Conservation (phyloP, 1,140 invertebrate species). For the Apis dorsata region DNA sequence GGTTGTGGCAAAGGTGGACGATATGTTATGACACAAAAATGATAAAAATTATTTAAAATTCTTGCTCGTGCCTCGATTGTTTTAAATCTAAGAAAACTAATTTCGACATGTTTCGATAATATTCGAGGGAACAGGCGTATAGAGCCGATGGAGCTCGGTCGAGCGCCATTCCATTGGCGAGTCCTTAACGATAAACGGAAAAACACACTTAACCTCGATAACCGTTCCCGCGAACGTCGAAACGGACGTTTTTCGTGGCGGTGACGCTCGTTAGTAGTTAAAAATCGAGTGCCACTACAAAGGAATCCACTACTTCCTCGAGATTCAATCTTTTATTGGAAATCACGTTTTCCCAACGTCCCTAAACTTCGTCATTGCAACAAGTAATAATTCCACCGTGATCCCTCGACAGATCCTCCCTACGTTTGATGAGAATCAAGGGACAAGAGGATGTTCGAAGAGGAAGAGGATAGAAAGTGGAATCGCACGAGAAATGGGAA, state of each 20-base stretch:
- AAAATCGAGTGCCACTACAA: not conserved
- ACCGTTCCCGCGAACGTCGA: not conserved
- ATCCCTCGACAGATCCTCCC: not conserved
- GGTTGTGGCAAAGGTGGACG: no score
- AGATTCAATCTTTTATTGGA: not conserved
- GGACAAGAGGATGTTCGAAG: not conserved
- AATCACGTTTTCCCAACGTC: not conserved
- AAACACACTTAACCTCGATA: not conserved
- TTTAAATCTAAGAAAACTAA: not conserved
- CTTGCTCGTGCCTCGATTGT: no score
- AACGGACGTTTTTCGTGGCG: no score
- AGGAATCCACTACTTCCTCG: not conserved
- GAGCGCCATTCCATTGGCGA: not conserved
- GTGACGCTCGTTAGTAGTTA: constrained; percentile 5
- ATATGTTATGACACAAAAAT: no score
- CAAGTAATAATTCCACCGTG: not conserved
- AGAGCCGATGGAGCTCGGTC: not conserved
- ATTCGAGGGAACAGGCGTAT: not conserved
- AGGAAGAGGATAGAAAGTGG: not conserved
- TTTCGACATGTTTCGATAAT: not conserved
- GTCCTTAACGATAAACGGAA: not conserved
- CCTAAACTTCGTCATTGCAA: not conserved
- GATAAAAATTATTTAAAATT: no score
- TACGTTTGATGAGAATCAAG: constrained; percentile 2
- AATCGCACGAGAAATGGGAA: not conserved